phyloP scores from a whole-genome alignment of 2,113 vertebrate species.

The Riparia riparia region DNA sequence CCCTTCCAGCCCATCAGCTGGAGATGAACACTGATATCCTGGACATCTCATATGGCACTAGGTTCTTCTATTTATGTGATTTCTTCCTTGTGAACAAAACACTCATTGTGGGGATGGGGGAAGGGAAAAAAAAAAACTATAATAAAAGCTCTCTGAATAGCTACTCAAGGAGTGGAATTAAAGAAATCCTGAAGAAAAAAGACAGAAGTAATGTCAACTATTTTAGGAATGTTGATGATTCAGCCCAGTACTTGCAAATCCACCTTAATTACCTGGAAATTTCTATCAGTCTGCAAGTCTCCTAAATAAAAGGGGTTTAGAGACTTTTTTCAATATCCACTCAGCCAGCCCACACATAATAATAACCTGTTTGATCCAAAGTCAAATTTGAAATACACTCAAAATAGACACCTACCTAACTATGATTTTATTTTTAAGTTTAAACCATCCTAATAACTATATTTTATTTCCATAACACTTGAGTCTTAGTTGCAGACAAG shows the following conservation, averaged over 20 bases:
- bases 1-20: background rate
- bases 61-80: background rate
- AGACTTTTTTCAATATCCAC: background rate
- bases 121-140: background rate
- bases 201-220: background rate
- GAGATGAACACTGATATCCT: background rate
- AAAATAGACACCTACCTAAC: background rate
- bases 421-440: constrained; percentile 16
- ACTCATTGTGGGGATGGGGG: accelerated
- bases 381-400: background rate
- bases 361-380: constrained; percentile 9
- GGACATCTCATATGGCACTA: background rate
- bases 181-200: constrained; percentile 20
- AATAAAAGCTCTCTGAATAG: background rate
- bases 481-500: background rate
- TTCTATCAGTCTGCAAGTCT: constrained; percentile 1
- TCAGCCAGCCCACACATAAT: background rate
- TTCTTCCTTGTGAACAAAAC: background rate
- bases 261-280: constrained; percentile 4
- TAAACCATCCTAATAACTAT: constrained; percentile 21
- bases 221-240: constrained; percentile 2
- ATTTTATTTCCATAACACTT: constrained; percentile 14
- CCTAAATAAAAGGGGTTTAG: background rate
- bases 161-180: background rate
- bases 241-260: background rate